A percentile compares a stretch with the other conserved stretches of the same genome.
Evolutionary conservation across 2,888 invertebrate species (phyloP).

Genomic region (Melangyna quadrimaculata): DNA sequence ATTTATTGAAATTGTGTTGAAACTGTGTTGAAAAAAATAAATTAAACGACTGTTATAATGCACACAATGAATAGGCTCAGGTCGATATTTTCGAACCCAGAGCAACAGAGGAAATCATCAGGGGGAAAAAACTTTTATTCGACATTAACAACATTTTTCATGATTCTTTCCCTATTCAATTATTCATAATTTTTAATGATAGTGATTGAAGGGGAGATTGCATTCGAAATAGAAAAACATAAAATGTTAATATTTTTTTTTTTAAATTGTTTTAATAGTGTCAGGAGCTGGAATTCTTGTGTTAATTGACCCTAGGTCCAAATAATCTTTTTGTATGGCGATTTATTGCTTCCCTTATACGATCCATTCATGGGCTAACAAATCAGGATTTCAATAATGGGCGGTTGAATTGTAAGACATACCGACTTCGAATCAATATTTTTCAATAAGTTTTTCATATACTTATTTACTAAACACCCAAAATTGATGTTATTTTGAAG

Average conservation of each 20-base stretch:
- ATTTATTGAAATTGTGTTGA: slow-evolving; percentile 12
- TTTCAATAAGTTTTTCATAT: too few species aligned
- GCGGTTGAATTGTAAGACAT: too few species aligned
- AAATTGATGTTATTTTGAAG: too few species aligned
- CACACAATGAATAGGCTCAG: not conserved
- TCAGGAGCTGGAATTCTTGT: not conserved
- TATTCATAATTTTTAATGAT: not conserved
- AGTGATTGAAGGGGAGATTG: too few species aligned
- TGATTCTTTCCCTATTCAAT: not conserved
- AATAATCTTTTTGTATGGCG: too few species aligned
- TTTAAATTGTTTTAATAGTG: not conserved
- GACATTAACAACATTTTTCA: not conserved
- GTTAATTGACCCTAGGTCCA: too few species aligned
- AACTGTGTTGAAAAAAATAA: not conserved
- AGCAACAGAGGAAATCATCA: not conserved
- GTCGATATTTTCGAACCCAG: not conserved
- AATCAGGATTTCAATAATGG: too few species aligned
- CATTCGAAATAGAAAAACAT: not conserved
- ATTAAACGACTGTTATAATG: not conserved
- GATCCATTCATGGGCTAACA: too few species aligned
- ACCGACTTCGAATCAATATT: too few species aligned
- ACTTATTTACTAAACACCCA: too few species aligned
- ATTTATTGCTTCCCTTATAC: too few species aligned
- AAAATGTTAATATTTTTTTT: not conserved
- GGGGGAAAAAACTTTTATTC: not conserved